A percentile compares a stretch with the other conserved stretches of the same genome.
Evolutionary conservation across 2,797 vertebrate species (phyloP).

Genomic region (Lycodopsis pacificus): DNA sequence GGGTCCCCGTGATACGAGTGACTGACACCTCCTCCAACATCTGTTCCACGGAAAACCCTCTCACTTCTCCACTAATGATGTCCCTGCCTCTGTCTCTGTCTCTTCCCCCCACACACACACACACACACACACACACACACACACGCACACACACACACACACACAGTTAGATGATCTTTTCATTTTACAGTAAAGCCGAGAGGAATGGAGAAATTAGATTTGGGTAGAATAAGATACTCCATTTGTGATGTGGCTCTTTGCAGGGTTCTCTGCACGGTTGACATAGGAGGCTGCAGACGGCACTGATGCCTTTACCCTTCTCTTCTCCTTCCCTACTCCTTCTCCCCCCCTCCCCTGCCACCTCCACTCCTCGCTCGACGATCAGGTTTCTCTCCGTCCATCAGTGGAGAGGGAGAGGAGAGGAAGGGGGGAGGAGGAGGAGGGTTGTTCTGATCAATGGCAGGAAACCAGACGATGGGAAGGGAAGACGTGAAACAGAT

Average conservation of each 20-base stretch:
- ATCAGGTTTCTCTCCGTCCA: constrained; percentile 95
- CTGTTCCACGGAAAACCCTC: constrained; percentile 86
- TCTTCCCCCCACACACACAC: not conserved
- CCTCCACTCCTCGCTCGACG: constrained; percentile 62
- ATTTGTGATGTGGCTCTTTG: constrained; percentile 76
- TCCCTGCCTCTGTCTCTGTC: constrained; percentile 43
- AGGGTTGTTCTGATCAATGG: constrained; percentile 94
- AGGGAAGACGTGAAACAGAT: constrained; percentile 97
- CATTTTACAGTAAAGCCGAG: constrained; percentile 73
- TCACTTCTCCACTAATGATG: constrained; percentile 43
- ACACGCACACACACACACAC: constrained; percentile 29
- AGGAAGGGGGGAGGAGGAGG: constrained; percentile 84
- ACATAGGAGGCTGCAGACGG: constrained; percentile 71
- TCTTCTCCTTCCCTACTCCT: constrained; percentile 66
- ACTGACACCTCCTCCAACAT: constrained; percentile 87
- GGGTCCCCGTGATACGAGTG: constrained; percentile 84
- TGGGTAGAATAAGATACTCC: constrained; percentile 76
- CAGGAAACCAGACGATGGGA: constrained; percentile 96
- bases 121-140: constrained; percentile 24
- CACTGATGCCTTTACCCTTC: constrained; percentile 77
- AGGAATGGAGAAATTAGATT: constrained; percentile 80
- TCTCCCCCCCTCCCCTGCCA: not conserved
- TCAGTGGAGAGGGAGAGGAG: constrained; percentile 86
- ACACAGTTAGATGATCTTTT: constrained; percentile 72
- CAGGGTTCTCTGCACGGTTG: constrained; percentile 64